Evolutionary conservation across 2,113 vertebrate species (phyloP), one percentile per base, ranked within the genome.

Genomic region (Rhinogobius similis): DNA sequence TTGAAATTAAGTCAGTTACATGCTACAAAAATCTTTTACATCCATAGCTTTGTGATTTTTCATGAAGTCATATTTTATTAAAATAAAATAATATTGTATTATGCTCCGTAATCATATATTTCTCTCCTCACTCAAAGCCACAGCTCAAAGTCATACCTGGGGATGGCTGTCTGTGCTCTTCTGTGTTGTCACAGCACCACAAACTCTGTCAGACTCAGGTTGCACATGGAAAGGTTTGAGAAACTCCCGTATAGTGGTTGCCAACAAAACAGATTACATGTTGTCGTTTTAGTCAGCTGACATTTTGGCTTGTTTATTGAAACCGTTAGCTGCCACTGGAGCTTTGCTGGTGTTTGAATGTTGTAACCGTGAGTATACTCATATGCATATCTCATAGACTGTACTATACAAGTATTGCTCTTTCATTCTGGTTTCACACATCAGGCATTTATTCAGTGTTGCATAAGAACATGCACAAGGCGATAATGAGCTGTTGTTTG

Each of bases 261-360:
- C 55, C 53, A 58, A 58, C 55, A 58, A 29, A 26, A 58, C 26
- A 58, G 55, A 58, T 58, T 58, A 58, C 13, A 58, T 29, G 14
- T 29, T 58, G 55, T 29, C 55, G 18, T 11, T 29, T 26, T 18
- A 8, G 26, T 58, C 55, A 58, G 24, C 23, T 58, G 55, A 58
- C 26, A 18, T 29, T 58, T 58, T 58, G 26, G 24, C 26, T 32
- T 29, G 55, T 29, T 58, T 29, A 29, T 18, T n/a, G n/a, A n/a
- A n/a, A 16, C 1, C 14, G 26, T 29, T 2, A 29, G 24, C 0
- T 36, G 55, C 26, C 55, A 29, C 26, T 58, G 55, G 55, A 58
- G 24, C 26, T 18, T 9, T 29, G 55, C 21, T 27, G 55, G 7
- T 18, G 26, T 58, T 58, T 29, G 13, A 29, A 50, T 20, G 44